Evolutionary conservation across 2,888 invertebrate genomes (phyloP).

Genomic region (Nasonovia ribisnigri): DNA sequence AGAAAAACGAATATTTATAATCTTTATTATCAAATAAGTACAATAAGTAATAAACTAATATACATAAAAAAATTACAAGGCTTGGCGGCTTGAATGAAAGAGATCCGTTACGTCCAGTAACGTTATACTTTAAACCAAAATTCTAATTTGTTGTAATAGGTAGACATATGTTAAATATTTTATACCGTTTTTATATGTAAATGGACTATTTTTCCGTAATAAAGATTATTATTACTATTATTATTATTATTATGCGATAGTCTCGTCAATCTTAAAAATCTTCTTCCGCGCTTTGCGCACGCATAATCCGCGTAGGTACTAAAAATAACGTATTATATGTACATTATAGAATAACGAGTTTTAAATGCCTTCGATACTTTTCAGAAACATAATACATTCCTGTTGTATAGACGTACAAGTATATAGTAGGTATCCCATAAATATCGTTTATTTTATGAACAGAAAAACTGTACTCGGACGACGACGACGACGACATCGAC

Average conservation of each 20-base stretch:
- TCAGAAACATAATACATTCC: constrained; percentile 34
- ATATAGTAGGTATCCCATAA: constrained; percentile 32
- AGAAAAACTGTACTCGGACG: constrained; percentile 41
- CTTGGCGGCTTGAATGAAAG: too few species aligned
- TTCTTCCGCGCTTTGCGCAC: neutral
- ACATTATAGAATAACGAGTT: constrained; percentile 32
- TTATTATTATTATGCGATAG: too few species aligned
- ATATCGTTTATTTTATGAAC: constrained; percentile 58
- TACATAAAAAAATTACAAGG: too few species aligned
- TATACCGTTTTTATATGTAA: too few species aligned
- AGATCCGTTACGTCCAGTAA: too few species aligned
- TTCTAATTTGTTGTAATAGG: neutral
- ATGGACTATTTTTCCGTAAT: too few species aligned
- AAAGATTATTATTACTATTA: neutral
- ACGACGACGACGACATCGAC: constrained; percentile 20
- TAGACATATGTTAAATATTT: neutral
- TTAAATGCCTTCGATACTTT: constrained; percentile 39
- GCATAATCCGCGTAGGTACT: neutral
- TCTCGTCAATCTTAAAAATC: constrained; percentile 1
- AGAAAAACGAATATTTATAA: too few species aligned
- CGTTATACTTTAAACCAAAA: too few species aligned
- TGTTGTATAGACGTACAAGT: neutral
- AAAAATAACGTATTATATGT: neutral
- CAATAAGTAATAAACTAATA: too few species aligned
- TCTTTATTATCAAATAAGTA: too few species aligned